Evolutionary conservation across 2,113 vertebrate genomes (phyloP), one percentile per base, ranked within the genome.

Genomic region (Corythoichthys intestinalis): DNA sequence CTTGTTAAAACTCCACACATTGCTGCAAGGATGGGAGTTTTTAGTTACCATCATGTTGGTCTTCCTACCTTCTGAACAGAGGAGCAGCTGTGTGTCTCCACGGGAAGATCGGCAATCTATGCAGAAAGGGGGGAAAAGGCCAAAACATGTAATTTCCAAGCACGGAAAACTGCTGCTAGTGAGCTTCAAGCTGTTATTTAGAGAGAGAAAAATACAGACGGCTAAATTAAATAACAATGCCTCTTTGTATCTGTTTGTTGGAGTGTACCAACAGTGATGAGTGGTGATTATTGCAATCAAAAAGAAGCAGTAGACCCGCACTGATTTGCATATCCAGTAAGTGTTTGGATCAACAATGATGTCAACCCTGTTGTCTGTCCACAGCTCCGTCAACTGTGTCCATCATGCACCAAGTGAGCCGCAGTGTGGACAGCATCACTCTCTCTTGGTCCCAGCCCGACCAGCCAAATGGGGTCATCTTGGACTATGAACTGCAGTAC

Each of bases 371-470:
- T 28, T 48, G n/a, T 83, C 65, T 84, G 49, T 73, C 89, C 75
- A 76, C 92, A 99, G 97, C 97, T 75, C 97, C 97, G 0, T 98
- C 97, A 0, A 92, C 94, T 0, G 95, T 99, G 44, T 98, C 97
- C 73, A 98, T 99, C 81, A 98, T 99, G 93, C 97, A 99, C 78
- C 97, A 98, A 86, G 96, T 97, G 79, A 98, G 95, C 73, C 95
- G 96, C 38, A 95, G 94, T 0, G 94, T 98, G 89, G 94, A 98
- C 91, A 97, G 95, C 91, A 97, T 99, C 83, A 98, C 96, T 39
- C 92, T 99, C 17, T 97, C 97, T 0, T 99, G 97, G 97, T 98
- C 97, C 58, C 97, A 99, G 80, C 97, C 97, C 0, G 97, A 99
- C 89, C 97, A 98, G 82, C 97, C 97, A 64, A 99, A 99, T 0